Conservation (phyloP, 2,797 vertebrate species). For the Podarcis lilfordi region DNA sequence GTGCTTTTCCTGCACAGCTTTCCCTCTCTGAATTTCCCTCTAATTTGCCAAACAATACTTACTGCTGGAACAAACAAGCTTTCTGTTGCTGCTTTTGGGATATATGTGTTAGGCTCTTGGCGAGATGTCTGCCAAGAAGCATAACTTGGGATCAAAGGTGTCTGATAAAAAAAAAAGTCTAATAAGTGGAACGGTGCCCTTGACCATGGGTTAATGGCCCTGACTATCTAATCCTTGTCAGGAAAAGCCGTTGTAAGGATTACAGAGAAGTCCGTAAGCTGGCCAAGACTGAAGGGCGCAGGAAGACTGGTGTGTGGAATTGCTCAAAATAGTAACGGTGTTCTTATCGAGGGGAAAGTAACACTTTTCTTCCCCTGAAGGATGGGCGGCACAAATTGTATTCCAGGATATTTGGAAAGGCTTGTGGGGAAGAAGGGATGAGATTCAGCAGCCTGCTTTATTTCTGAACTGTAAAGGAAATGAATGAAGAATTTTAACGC, state of each 20-base stretch:
- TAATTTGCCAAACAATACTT: not conserved
- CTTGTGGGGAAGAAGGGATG: slow-evolving; percentile 7
- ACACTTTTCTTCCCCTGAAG: not conserved
- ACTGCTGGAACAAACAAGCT: not conserved
- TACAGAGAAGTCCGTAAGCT: slow-evolving; percentile 44
- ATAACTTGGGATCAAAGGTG: slow-evolving; percentile 58
- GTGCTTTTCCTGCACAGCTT: not conserved
- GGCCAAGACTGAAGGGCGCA: slow-evolving; percentile 52
- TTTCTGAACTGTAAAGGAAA: slow-evolving; percentile 44
- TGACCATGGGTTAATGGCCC: slow-evolving; percentile 60
- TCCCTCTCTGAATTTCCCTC: not conserved
- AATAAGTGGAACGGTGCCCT: slow-evolving; percentile 46
- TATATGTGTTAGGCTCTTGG: slow-evolving; percentile 43
- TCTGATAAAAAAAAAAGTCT: slow-evolving; percentile 49
- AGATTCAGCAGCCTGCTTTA: not conserved
- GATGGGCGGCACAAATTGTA: slow-evolving; percentile 34
- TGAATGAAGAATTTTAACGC: not conserved
- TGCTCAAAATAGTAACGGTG: slow-evolving; percentile 24
- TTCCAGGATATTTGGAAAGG: slow-evolving; percentile 17
- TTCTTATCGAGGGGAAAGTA: slow-evolving; percentile 46
- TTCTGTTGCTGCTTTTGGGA: slow-evolving; percentile 26
- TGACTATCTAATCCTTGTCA: slow-evolving; percentile 55
- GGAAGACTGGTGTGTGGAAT: slow-evolving; percentile 26
- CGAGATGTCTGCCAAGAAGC: slow-evolving; percentile 49
- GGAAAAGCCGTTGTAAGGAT: slow-evolving; percentile 30